Percentiles rank a stretch among this genome's conserved stretches.
Evolutionary conservation across 1,140 invertebrate species (phyloP).

Genomic region (Macrobrachium nipponense): DNA sequence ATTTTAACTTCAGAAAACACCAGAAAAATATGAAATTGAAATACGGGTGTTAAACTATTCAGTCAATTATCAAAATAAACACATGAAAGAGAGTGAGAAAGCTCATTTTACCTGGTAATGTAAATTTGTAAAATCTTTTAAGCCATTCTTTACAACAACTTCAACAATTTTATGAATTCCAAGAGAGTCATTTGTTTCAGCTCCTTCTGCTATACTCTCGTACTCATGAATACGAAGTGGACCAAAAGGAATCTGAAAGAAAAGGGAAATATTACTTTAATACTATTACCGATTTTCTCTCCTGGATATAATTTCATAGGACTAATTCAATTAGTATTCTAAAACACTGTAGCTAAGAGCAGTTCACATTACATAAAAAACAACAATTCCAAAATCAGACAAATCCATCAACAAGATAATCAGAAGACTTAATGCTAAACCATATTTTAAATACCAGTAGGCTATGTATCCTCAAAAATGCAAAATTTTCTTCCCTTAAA

Average conservation of each 20-base stretch:
- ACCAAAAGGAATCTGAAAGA: conserved; percentile 75
- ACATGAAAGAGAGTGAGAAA: background rate
- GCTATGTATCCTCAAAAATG: too few species aligned
- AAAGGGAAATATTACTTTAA: background rate
- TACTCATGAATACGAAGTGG: conserved; percentile 58
- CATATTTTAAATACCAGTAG: too few species aligned
- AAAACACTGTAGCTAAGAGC: too few species aligned
- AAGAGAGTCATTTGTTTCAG: conserved; percentile 71
- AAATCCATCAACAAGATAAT: too few species aligned
- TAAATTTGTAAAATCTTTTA: conserved; percentile 70
- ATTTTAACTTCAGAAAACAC: too few species aligned
- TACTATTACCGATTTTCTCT: background rate
- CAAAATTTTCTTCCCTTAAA: too few species aligned
- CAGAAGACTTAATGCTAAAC: too few species aligned
- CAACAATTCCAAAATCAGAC: too few species aligned
- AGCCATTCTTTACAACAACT: conserved; percentile 71
- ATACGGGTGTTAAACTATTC: background rate
- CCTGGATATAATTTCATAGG: too few species aligned
- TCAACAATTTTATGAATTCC: conserved; percentile 77
- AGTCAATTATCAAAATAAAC: background rate
- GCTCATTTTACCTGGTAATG: conserved; percentile 66
- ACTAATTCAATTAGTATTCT: too few species aligned
- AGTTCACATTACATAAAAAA: too few species aligned
- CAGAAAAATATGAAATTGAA: too few species aligned
- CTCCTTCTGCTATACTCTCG: background rate